Evolutionary conservation across 2,797 vertebrate species (phyloP), one percentile per base, ranked within the genome.

Genomic region (Poeciliopsis paucimaculata): DNA sequence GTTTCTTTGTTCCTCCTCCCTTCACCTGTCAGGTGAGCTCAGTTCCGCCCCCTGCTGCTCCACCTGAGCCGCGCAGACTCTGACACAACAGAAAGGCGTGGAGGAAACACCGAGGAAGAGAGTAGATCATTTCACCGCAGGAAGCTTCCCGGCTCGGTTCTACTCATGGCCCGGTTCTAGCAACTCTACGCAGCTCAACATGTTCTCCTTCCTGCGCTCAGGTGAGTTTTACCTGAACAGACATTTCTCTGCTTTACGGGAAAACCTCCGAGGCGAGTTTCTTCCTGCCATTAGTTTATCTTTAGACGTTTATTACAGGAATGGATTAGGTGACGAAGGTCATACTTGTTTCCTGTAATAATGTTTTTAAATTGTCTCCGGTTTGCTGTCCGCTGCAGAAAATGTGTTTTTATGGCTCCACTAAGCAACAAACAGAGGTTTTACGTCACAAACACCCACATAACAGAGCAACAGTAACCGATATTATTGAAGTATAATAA

Each of bases 131-230:
- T 45, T 71, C 41, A 28, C 12, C 26, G 3, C 26, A 16, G 1
- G 26, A 5, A 28, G 23, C 26, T 71, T n/a, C 5, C 41, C 5
- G 13, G 23, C 66, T 43, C 66, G 23, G 68, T 71, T 71, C 41
- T 28, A 15, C 68, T 71, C 23, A 71, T 71, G 68, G 41, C 23
- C n/a, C 11, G 1, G 6, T 70, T 70, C 66, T 71, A 41, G 20
- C 20, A 15, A 4, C 57, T 34, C 15, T 8, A 15, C 39, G 26
- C 39, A 16, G 36, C 4, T 13, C 68, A 71, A n/a, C 1, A 71
- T 71, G 68, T 71, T 71, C 13, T 71, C 68, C 68, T 71, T 45
- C 41, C 68, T 28, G 39, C 68, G 68, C 68, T 45, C 68, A 71
- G 68, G 68, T 71, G 68, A 71, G 66, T 43, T 70, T 51, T 12